Evolutionary conservation across 2,888 invertebrate species (phyloP).

Genomic region (Lomographa bimaculata): DNA sequence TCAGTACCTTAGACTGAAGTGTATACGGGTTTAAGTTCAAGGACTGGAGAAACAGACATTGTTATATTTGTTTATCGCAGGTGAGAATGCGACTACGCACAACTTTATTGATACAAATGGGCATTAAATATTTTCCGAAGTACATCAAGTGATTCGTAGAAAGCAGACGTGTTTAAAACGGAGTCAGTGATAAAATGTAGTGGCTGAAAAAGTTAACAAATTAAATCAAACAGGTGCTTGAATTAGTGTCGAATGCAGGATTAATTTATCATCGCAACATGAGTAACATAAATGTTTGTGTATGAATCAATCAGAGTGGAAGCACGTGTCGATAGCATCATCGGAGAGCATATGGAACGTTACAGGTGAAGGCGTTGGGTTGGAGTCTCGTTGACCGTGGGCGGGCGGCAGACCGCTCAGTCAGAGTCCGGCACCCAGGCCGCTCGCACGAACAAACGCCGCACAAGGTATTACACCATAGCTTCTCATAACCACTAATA

Average conservation of each 20-base stretch:
- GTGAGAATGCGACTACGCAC: conserved; percentile 39
- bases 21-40: conserved; percentile 66
- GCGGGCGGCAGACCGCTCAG: conserved; percentile 66
- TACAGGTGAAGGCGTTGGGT: conserved; percentile 66
- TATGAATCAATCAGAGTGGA: conserved; percentile 38
- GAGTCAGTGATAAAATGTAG: background rate
- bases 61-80: conserved; percentile 51
- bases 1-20: conserved; percentile 44
- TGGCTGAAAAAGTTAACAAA: background rate
- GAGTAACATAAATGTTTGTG: conserved; percentile 8
- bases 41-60: conserved; percentile 39
- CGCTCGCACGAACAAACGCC: conserved; percentile 80
- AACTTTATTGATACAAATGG: conserved; percentile 24
- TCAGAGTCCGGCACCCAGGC: conserved; percentile 76
- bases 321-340: conserved; percentile 40
- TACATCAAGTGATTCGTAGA: conserved; percentile 4
- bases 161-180: conserved; percentile 3
- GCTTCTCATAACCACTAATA: conserved; percentile 75
- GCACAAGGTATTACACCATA: conserved; percentile 70
- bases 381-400: conserved; percentile 52
- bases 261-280: background rate
- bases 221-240: background rate
- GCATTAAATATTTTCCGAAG: conserved; percentile 6
- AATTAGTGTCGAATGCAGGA: background rate
- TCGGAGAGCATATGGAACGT: conserved; percentile 55